Base-by-base conservation (phyloP, 2,888 invertebrate species). In the Endotricha flammealis region DNA sequence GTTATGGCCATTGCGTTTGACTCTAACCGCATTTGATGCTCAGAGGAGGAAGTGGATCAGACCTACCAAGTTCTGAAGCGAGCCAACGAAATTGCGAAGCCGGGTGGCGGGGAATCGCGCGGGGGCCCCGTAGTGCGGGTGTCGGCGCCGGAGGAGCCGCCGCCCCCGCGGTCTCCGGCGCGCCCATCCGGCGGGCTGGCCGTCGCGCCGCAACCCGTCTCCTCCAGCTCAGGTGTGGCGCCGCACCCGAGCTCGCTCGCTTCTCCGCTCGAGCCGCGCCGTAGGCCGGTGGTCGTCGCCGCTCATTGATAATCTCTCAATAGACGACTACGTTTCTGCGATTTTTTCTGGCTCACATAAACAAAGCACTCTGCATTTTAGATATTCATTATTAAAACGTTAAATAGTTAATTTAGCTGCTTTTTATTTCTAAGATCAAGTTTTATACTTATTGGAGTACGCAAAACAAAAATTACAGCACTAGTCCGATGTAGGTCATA, bases 1-100 rank as follows among this genome's bases (percentile, higher is more conserved):
- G 42, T 48, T 46, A 29, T 46, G 42, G 44, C 30, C 33, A 44
- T 44, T 47, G 57, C 57, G 56, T 62, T 59, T 65, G 59, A 64
- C 57, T 67, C 64, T 83, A 79, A 78, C 69, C 55, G 61, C 69
- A 64, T 77, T 77, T 76, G 77, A 66, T 83, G 76, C 83, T 80
- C 76, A 82, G 81, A 85, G 87, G 89, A 88, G 79, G 93, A 95
- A 89, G 91, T 95, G 89, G 96, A 96, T 90, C 93, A 93, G 87
- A 95, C 95, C 83, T 96, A 96, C 89, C 95, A 95, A 90, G 95
- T 96, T 79, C 91, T 96, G 89, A 96, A 96, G 90, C 95, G 96
- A 82, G 96, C 96, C 71, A 95, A 95, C 75, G 95, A 96, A 90
- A 93, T 95, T 71, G 90, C 91, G 64, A 90, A 89, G 76, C 83